A percentile compares a stretch with the other conserved stretches of the same genome.
phyloP scores from a whole-genome alignment of 2,888 invertebrate genomes.

The Thysanoteuthis rhombus region DNA sequence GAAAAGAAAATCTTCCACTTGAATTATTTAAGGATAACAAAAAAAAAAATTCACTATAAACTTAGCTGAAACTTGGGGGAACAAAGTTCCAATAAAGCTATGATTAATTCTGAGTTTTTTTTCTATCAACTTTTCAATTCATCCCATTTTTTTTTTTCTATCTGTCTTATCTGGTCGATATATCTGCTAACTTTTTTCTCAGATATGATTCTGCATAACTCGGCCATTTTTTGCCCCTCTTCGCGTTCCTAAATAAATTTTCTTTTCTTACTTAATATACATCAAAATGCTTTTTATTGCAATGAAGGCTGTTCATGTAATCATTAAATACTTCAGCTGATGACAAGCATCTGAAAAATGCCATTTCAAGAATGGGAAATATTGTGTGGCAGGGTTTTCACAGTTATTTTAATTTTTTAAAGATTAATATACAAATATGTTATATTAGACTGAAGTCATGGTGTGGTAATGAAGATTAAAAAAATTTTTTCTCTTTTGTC shows the following conservation, averaged over 20 bases:
- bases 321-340: not conserved
- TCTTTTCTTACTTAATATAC: too few species aligned
- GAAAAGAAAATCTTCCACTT: not conserved
- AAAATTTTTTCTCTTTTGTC: too few species aligned
- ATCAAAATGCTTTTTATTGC: not conserved
- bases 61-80: not conserved
- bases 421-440: not conserved
- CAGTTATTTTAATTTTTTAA: not conserved
- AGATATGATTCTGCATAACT: not conserved
- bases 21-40: too few species aligned
- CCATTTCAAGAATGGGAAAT: not conserved
- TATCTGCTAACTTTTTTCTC: not conserved
- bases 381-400: not conserved
- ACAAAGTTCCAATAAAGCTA: constrained; percentile 12
- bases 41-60: not conserved
- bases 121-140: not conserved
- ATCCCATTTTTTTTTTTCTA: not conserved
- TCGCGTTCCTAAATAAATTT: too few species aligned
- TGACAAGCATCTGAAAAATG: not conserved
- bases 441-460: not conserved
- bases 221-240: not conserved
- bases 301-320: not conserved
- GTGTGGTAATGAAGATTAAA: too few species aligned
- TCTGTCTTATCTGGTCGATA: not conserved
- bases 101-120: not conserved